Base-by-base conservation (phyloP, 2,113 vertebrate genomes). In the Verasper variegatus region DNA sequence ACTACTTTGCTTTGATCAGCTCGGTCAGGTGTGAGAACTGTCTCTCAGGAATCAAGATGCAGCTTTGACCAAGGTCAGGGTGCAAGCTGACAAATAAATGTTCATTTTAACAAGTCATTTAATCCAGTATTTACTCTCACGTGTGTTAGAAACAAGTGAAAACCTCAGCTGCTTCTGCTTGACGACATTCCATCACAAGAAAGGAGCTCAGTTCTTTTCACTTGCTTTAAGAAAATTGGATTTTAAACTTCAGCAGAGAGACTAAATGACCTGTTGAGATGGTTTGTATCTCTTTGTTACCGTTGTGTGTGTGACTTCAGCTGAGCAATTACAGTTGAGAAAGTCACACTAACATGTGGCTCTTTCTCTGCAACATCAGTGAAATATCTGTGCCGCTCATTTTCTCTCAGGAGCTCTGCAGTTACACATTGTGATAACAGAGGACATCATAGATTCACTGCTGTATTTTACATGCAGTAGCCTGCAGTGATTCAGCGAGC, bases 41-140 rank as follows among this genome's bases (percentile, higher is more conserved):
- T 74, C 71, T 9, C 31, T 31, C 24, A 59, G 45, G 82, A 78
- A 64, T 45, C 14, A 18, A 55, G 69, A 63, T 2, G 12, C 69
- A 72, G 83, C 40, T 81, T 69, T 81, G 78, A 72, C 35, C 63
- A 76, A 80, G 61, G 85, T 86, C 9, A 21, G 23, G 67, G 75
- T 76, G 79, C 76, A 67, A 37, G 52, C 23, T 55, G 21, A 8
- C 52, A 54, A 7, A 42, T n/a, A 80, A 31, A 31, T 31, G 31
- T 31, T 1, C 31, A 7, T 31, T 31, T 31, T 31, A 31, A 31
- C 31, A 57, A 60, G 80, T 69, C 62, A 61, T 80, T 75, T 40
- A 76, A 79, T 76, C 31, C 31, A 31, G 31, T 31, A 31, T 31
- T 31, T 5, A 31, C 6, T 31, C 31, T 31, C 31, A 27, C 27